Evolutionary conservation across 2,888 invertebrate genomes (phyloP).

Genomic region (Tachina lurida): DNA sequence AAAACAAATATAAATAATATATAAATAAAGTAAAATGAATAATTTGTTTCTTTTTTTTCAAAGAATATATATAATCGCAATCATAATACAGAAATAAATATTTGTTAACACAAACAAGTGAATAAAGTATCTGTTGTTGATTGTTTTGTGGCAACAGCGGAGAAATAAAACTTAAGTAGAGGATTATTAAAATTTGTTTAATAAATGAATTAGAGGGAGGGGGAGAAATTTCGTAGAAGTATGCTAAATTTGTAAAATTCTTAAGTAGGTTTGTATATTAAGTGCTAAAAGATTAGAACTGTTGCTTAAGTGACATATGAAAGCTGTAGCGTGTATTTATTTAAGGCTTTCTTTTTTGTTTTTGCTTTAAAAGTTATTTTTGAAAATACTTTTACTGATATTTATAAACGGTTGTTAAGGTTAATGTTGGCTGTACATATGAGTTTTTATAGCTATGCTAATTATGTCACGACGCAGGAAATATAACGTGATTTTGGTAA

Average conservation of each 20-base stretch:
- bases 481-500: no score
- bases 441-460: no score
- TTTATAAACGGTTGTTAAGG: no score
- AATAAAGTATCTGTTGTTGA: not conserved
- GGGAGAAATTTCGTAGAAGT: not conserved
- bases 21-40: conserved; percentile 39
- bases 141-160: not conserved
- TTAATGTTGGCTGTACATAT: no score
- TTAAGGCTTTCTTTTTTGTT: not conserved
- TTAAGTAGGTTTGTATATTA: no score
- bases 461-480: no score
- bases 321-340: no score
- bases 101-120: not conserved
- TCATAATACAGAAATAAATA: conserved; percentile 38
- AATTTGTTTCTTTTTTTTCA: not conserved
- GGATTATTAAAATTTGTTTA: not conserved
- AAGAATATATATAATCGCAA: not conserved
- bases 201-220: not conserved
- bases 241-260: not conserved
- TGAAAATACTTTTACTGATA: not conserved
- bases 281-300: no score
- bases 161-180: not conserved
- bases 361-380: not conserved
- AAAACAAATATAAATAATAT: conserved; percentile 28
- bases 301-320: no score